A percentile compares a stretch with the other conserved stretches of the same genome.
Evolutionary conservation across 2,113 vertebrate species (phyloP).

Genomic region (Dunckerocampus dactyliophorus): DNA sequence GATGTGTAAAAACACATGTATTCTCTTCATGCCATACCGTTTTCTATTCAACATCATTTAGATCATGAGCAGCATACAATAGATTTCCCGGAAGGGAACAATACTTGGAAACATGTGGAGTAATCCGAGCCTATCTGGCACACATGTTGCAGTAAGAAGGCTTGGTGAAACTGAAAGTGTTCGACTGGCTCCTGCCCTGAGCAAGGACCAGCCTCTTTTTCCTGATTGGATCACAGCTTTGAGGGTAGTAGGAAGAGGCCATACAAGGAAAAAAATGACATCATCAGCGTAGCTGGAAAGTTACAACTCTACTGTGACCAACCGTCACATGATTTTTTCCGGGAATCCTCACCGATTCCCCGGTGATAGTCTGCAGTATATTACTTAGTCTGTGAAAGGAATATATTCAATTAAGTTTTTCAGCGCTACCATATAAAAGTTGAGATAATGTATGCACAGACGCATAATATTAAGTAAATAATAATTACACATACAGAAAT

Average conservation of each 20-base stretch:
- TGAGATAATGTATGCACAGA: background rate
- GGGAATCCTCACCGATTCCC: rapidly evolving
- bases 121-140: background rate
- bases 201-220: rapidly evolving
- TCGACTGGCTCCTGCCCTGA: background rate
- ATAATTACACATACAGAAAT: too few relatives aligned
- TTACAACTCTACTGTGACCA: slow-evolving; percentile 9
- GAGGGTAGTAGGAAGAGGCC: slow-evolving; percentile 6
- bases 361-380: background rate
- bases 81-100: background rate
- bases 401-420: background rate
- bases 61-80: background rate
- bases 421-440: background rate
- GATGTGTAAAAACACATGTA: background rate
- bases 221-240: background rate
- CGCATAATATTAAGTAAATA: too few relatives aligned
- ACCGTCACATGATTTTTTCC: background rate
- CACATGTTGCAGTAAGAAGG: background rate
- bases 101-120: background rate
- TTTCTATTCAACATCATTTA: background rate
- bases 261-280: background rate
- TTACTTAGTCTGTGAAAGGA: background rate
- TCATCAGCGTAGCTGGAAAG: slow-evolving; percentile 36
- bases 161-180: slow-evolving; percentile 1
- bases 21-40: background rate